These are phyloP conservation scores for Luehdorfia chinensis DNA, from an alignment of 1,140 invertebrate genomes.

Conservation along the genomic window DNA sequence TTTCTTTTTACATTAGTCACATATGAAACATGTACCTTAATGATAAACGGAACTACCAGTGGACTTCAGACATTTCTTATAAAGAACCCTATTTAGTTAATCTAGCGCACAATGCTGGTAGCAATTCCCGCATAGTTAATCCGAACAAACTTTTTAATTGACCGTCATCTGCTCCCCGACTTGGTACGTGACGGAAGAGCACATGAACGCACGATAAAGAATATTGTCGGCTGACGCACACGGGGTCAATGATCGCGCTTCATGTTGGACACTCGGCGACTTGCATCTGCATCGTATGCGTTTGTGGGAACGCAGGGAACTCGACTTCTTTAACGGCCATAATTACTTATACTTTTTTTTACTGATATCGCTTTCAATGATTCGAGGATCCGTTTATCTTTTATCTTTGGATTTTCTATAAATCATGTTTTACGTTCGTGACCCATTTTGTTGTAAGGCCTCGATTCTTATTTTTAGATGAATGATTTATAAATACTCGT, in stretches of 20 bases:
- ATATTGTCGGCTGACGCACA: constrained; percentile 64
- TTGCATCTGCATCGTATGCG: constrained; percentile 52
- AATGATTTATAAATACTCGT: too few species aligned
- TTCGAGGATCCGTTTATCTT: constrained; percentile 1
- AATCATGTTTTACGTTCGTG: too few species aligned
- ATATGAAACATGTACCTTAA: too few species aligned
- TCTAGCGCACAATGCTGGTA: constrained; percentile 53
- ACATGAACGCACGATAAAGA: constrained; percentile 45
- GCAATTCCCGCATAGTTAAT: constrained; percentile 68
- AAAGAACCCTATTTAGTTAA: constrained; percentile 50
- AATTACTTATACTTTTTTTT: constrained; percentile 18
- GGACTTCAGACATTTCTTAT: constrained; percentile 9
- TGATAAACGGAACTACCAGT: constrained; percentile 4
- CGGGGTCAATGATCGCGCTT: constrained; percentile 62
- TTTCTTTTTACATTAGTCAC: not conserved
- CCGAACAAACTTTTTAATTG: constrained; percentile 73
- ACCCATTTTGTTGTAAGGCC: too few species aligned
- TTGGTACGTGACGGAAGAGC: constrained; percentile 58
- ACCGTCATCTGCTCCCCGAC: constrained; percentile 66
- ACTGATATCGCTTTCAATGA: not conserved
- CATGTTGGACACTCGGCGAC: constrained; percentile 51
- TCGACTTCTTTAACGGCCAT: constrained; percentile 36
- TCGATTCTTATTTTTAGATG: too few species aligned
- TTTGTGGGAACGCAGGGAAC: constrained; percentile 61
- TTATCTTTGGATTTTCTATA: not conserved